phyloP scores from a whole-genome alignment of 2,113 vertebrate species.

The Castor canadensis region DNA sequence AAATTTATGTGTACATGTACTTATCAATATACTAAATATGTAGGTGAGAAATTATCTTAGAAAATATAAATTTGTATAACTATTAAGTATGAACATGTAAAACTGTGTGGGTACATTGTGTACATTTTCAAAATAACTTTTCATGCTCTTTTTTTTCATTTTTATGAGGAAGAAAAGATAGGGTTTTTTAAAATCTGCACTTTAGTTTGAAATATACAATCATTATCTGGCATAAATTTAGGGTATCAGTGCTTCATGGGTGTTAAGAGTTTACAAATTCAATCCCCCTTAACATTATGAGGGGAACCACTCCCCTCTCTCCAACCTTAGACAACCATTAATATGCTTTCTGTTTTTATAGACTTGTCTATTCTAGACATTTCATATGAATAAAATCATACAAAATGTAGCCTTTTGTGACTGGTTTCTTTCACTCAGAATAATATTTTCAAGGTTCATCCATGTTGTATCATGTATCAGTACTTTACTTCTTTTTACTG shows the following conservation, averaged over 20 bases:
- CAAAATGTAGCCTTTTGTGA: too few relatives aligned
- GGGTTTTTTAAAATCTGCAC: background rate
- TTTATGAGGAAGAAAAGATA: background rate
- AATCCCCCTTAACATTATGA: background rate
- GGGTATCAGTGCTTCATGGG: background rate
- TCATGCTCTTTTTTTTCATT: background rate
- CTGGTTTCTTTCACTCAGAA: background rate
- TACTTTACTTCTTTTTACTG: background rate
- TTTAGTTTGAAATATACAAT: background rate
- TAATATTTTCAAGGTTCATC: background rate
- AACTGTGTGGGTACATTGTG: background rate
- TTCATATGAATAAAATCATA: background rate
- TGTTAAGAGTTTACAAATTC: background rate
- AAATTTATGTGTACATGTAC: background rate
- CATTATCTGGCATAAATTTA: background rate
- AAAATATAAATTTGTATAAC: background rate
- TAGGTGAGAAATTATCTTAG: background rate
- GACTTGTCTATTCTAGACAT: background rate
- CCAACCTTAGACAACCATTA: background rate
- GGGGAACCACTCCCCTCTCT: background rate
- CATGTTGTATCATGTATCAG: background rate
- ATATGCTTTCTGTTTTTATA: background rate
- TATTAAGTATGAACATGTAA: background rate
- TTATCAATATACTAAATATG: background rate
- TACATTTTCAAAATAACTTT: background rate